A percentile compares a stretch with the other conserved stretches of the same genome.
These are phyloP conservation scores for Cybosia mesomella DNA, from an alignment of 2,888 invertebrate species.

Conservation along the genomic window DNA sequence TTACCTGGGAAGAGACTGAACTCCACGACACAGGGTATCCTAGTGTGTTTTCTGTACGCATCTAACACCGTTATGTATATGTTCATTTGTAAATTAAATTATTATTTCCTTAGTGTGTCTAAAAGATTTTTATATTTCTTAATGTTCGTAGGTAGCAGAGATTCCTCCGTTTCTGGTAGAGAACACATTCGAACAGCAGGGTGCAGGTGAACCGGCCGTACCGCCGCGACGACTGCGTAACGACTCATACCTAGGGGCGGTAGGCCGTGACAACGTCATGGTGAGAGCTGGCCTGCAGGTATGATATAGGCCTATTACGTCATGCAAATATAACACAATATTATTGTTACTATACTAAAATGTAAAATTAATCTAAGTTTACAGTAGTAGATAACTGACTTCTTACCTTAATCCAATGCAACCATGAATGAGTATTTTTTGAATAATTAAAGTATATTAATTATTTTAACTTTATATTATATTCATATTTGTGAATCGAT, in stretches of 20 bases:
- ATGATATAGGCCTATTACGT: not conserved
- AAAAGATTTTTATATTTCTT: not conserved
- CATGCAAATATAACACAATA: not conserved
- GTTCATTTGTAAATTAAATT: too few relatives aligned
- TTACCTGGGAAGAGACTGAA: too few relatives aligned
- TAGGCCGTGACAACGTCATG: conserved; percentile 92
- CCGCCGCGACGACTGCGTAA: conserved; percentile 90
- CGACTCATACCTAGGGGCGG: conserved; percentile 95
- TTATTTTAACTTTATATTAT: too few relatives aligned
- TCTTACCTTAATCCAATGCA: not conserved
- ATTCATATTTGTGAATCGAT: not conserved
- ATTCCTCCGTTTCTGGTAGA: conserved; percentile 94
- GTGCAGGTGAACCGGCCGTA: conserved; percentile 69
- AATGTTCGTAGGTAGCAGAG: conserved; percentile 84
- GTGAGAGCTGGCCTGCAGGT: conserved; percentile 93
- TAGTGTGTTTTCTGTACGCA: too few relatives aligned
- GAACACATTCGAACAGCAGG: conserved; percentile 77
- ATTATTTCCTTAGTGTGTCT: too few relatives aligned
- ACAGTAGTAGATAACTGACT: too few relatives aligned
- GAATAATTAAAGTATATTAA: not conserved
- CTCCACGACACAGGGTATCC: too few relatives aligned
- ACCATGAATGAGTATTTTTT: not conserved
- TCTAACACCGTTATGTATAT: too few relatives aligned
- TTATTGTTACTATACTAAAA: not conserved
- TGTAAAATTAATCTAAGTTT: not conserved